Evolutionary conservation across 2,888 invertebrate genomes (phyloP), one percentile per base, ranked within the genome.

Genomic region (Plebejus anna): DNA sequence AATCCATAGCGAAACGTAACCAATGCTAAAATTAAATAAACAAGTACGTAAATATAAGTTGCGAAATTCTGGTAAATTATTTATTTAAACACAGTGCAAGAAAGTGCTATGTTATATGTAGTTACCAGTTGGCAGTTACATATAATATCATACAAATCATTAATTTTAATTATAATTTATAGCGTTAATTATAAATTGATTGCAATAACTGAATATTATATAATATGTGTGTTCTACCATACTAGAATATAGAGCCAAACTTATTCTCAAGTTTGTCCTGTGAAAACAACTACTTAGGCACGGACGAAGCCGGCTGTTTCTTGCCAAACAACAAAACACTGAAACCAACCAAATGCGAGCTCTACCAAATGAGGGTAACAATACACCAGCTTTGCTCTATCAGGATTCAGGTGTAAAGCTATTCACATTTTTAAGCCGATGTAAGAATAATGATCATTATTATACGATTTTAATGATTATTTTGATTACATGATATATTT

Each of bases 271-370:
- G 66, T 11, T 32, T 11, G 32, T 66, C 66, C 32, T 32, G 66
- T 32, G 66, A 66, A 66, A 66, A 66, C 32, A 66, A 66, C 32
- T 11, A 66, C 66, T 66, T 66, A 32, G 66, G 13, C 66, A 66
- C 32, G 66, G 11, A 61, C 61, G 22, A 28, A 2, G 22, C 22
- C 57, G 57, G n/a, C 22, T n/a, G n/a, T n/a, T 22, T n/a, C 57
- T 57, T n/a, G n/a, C 57, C n/a, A 59, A 59, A 59, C n/a, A 57
- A 59, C 7, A 16, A 22, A 22, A 22, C 22, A 22, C 22, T n/a
- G 28, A 61, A 61, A 32, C 66, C 66, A 13, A 32, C 66, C 28
- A 32, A 66, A 66, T 32, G 66, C 13, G 66, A 66, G 32, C 66
- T 32, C 32, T 66, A 66, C 66, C 9, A 5, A 66, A 66, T 4